Percentiles rank a stretch among this genome's conserved stretches.
Conservation (phyloP, 1,140 invertebrate genomes). For the Physella acuta region DNA sequence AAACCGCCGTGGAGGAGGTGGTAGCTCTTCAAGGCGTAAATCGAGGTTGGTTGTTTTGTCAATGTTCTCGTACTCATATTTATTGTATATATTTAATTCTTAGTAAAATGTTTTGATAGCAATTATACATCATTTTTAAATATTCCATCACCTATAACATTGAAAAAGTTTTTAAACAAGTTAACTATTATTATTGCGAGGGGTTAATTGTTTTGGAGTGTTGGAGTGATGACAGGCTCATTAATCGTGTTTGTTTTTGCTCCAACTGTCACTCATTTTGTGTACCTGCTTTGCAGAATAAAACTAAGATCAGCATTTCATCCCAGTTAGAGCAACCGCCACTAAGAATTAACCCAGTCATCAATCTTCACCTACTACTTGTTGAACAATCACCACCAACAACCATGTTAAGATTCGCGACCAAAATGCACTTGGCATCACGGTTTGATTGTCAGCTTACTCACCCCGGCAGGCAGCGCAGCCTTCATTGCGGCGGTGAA, state of each 20-base stretch:
- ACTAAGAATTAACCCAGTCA: slow-evolving; percentile 23
- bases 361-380: slow-evolving; percentile 16
- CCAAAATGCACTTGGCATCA: slow-evolving; percentile 21
- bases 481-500: slow-evolving; percentile 6
- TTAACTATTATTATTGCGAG: no score
- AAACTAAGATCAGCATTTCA: slow-evolving; percentile 28
- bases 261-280: slow-evolving; percentile 17
- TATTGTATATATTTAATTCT: no score
- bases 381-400: slow-evolving; percentile 12
- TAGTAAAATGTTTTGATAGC: no score
- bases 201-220: no score
- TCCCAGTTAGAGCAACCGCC: slow-evolving; percentile 22
- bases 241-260: neutral
- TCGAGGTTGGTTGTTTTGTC: no score
- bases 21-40: slow-evolving; percentile 11
- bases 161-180: no score
- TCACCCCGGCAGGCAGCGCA: neutral
- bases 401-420: slow-evolving; percentile 26
- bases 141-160: no score
- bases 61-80: no score
- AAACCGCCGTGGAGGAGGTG: slow-evolving; percentile 25
- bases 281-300: slow-evolving; percentile 29
- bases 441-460: slow-evolving; percentile 10
- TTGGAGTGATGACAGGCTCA: neutral
- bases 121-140: no score